phyloP scores from a whole-genome alignment of 2,797 vertebrate species.

The Knipowitschia caucasica region DNA sequence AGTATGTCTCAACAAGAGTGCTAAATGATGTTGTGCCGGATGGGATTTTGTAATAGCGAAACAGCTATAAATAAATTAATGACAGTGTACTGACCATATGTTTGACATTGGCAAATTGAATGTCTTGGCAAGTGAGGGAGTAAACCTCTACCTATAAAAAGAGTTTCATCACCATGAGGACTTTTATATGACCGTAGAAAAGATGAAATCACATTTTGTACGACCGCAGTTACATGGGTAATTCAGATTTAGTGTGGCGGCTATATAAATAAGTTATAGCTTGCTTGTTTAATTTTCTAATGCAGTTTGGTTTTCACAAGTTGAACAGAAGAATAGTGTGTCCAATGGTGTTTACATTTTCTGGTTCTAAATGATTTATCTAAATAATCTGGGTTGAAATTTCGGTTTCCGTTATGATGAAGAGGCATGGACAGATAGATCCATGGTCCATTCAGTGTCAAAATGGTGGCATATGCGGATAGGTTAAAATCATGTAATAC shows the following conservation, averaged over 20 bases:
- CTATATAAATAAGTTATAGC: background rate
- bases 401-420: no score
- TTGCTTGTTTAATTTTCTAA: background rate
- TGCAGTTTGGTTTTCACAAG: slow-evolving; percentile 2
- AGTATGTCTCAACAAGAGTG: slow-evolving; percentile 47
- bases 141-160: slow-evolving; percentile 8
- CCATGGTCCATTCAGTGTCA: no score
- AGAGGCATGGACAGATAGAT: no score
- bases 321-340: background rate
- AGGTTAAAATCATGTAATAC: no score
- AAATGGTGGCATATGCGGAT: no score
- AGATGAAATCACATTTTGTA: background rate
- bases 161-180: slow-evolving; percentile 7
- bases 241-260: background rate
- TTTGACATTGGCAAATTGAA: slow-evolving; percentile 1
- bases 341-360: no score
- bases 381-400: no score
- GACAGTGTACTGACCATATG: slow-evolving; percentile 13
- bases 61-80: slow-evolving; percentile 12
- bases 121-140: background rate
- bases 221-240: background rate
- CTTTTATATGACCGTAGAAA: slow-evolving; percentile 2
- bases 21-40: slow-evolving; percentile 15
- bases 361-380: no score
- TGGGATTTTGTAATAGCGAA: slow-evolving; percentile 12